Conservation (phyloP, 2,797 vertebrate species). For the Petrocephalus schoutedeni region DNA sequence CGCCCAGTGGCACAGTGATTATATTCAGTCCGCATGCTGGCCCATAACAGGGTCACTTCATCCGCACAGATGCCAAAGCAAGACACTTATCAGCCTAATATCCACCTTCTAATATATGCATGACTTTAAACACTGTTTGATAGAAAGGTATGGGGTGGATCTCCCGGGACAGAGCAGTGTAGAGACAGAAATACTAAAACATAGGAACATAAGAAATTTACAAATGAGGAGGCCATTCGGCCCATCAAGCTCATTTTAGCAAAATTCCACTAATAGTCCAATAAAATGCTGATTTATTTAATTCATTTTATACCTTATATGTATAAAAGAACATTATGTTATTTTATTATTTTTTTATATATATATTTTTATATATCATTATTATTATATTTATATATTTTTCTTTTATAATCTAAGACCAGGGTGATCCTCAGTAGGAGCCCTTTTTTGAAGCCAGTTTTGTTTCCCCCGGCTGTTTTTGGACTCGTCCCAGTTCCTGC, state of each 20-base stretch:
- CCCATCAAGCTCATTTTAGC: too few species aligned
- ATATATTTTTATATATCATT: too few species aligned
- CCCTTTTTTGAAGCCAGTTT: neutral
- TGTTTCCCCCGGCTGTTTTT: neutral
- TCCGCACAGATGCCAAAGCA: neutral
- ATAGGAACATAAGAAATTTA: too few species aligned
- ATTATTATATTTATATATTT: neutral
- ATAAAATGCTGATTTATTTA: neutral
- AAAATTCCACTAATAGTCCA: too few species aligned
- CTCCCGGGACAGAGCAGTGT: neutral
- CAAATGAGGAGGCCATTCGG: too few species aligned
- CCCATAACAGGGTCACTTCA: neutral
- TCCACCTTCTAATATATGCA: conserved; percentile 1
- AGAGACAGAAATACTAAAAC: neutral
- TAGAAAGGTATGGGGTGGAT: neutral
- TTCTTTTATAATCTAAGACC: neutral
- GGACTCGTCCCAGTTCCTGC: neutral
- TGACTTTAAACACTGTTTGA: neutral
- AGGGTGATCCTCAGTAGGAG: neutral
- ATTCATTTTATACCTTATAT: neutral
- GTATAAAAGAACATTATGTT: neutral
- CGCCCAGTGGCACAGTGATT: neutral
- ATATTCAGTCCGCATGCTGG: neutral
- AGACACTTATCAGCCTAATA: conserved; percentile 5
- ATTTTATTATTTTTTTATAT: neutral